Percentiles rank a stretch among this genome's conserved stretches.
Conservation (phyloP, 2,113 vertebrate genomes). For the Carlito syrichta region DNA sequence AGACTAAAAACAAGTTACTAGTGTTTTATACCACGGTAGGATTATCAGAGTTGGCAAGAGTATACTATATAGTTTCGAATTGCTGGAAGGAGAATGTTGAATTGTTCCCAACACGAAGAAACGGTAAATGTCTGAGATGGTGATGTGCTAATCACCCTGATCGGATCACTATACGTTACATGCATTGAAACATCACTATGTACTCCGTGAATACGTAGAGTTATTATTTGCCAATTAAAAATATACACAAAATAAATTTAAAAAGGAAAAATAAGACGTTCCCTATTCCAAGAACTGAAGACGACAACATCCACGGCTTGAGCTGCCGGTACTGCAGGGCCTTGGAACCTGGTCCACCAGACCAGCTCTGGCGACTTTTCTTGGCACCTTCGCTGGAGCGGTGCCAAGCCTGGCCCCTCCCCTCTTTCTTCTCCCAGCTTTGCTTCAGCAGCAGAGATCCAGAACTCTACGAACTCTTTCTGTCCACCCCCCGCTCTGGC, state of each 20-base stretch:
- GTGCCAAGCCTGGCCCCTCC: neutral
- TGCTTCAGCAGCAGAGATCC: neutral
- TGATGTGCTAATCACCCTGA: neutral
- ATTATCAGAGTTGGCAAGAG: neutral
- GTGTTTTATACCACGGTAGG: neutral
- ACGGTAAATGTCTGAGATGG: neutral
- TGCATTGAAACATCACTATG: neutral
- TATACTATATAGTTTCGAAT: neutral
- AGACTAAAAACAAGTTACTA: neutral
- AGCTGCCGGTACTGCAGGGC: neutral
- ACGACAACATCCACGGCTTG: neutral
- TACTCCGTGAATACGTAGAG: neutral
- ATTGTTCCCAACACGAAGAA: neutral
- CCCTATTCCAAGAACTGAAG: neutral
- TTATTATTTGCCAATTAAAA: neutral
- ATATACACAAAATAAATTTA: neutral
- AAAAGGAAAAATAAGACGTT: neutral
- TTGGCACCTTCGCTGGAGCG: neutral
- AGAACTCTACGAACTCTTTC: neutral
- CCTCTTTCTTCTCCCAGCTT: neutral
- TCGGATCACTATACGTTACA: neutral
- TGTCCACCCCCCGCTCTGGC: accelerated
- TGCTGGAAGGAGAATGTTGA: neutral
- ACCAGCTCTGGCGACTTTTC: neutral
- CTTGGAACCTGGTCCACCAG: neutral